A percentile compares a stretch with the other conserved stretches of the same genome.
phyloP scores from a whole-genome alignment of 2,113 vertebrate genomes.

The Andinoacara biseriatus region DNA sequence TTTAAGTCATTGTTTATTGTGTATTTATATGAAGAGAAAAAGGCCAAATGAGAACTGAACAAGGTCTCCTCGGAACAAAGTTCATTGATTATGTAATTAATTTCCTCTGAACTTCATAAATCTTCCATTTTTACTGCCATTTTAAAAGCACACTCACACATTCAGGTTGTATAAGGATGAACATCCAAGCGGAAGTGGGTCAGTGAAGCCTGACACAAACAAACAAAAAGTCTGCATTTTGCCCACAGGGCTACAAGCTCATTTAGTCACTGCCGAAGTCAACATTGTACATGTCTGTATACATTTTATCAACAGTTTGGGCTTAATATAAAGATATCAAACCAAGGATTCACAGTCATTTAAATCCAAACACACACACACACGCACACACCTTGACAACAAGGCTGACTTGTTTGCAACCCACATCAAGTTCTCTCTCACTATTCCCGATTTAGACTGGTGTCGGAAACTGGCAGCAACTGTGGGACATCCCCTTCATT shows the following conservation, averaged over 20 bases:
- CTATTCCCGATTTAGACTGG: constrained; percentile 67
- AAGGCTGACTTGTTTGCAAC: constrained; percentile 35
- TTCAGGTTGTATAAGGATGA: constrained; percentile 23
- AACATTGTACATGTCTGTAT: background rate
- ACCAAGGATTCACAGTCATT: constrained; percentile 1
- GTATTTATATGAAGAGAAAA: background rate
- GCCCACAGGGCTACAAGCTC: background rate
- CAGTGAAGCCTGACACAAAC: constrained; percentile 26
- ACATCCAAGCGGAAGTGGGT: constrained; percentile 53
- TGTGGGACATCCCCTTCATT: constrained; percentile 63
- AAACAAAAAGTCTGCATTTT: constrained; percentile 5
- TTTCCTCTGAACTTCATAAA: constrained; percentile 17
- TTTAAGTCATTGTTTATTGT: background rate
- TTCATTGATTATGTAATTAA: background rate
- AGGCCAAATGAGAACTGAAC: background rate
- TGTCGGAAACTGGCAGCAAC: constrained; percentile 65
- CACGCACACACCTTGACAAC: constrained; percentile 43
- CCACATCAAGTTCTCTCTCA: constrained; percentile 52
- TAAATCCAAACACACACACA: background rate
- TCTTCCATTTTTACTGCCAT: constrained; percentile 1
- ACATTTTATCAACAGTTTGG: background rate
- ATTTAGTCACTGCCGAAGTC: background rate
- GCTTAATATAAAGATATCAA: constrained; percentile 24
- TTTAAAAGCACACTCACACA: constrained; percentile 7
- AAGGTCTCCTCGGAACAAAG: background rate